Percentiles rank a stretch among this genome's conserved stretches.
These are phyloP conservation scores for Ceriagrion tenellum DNA, from an alignment of 2,888 invertebrate genomes.

Conservation along the genomic window DNA sequence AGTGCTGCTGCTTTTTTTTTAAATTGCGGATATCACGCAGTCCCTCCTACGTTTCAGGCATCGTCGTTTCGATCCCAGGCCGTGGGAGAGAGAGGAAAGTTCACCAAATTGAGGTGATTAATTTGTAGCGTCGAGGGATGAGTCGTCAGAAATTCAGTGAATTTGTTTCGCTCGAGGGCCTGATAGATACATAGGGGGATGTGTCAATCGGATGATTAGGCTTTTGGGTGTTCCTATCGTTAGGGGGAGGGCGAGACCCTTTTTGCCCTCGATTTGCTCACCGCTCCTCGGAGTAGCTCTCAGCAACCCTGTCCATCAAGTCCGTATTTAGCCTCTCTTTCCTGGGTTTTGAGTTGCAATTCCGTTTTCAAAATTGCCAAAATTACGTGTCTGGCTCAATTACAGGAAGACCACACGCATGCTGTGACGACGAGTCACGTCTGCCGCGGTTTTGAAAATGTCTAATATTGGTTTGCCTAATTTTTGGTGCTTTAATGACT, in stretches of 20 bases:
- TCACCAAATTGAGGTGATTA: background rate
- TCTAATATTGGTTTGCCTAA: background rate
- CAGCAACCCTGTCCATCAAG: background rate
- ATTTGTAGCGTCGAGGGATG: background rate
- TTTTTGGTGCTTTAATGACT: no score
- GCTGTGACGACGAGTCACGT: background rate
- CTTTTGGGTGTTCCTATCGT: background rate
- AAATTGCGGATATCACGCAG: background rate
- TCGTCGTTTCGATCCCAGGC: background rate
- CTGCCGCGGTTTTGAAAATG: background rate
- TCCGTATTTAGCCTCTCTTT: background rate
- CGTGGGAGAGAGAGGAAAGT: background rate
- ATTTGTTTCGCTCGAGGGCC: background rate
- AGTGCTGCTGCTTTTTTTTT: background rate
- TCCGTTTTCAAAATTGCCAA: background rate
- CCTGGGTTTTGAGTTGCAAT: background rate
- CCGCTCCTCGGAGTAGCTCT: background rate
- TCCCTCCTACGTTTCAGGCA: background rate
- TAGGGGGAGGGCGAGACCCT: background rate
- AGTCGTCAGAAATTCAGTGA: slow-evolving; percentile 1
- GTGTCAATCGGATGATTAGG: background rate
- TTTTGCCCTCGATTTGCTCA: background rate
- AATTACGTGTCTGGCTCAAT: background rate
- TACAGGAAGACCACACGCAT: background rate
- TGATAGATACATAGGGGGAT: background rate